Evolutionary conservation across 2,113 vertebrate genomes (phyloP), one percentile per base, ranked within the genome.

Genomic region (Tamias sibiricus): DNA sequence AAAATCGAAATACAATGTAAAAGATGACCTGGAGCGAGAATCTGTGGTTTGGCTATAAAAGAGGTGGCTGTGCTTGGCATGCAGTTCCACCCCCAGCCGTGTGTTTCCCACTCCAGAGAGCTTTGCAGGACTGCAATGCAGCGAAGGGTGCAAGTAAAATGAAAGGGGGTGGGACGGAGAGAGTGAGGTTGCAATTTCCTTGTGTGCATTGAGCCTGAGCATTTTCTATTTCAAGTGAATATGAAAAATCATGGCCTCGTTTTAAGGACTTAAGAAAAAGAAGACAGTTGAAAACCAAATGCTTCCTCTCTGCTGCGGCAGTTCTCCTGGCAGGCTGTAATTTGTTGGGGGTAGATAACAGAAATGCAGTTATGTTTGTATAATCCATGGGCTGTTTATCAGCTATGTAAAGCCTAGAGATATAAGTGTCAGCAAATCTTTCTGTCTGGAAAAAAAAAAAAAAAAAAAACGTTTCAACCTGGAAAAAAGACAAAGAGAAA

Each of bases 361-460:
- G 94, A 97, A 95, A 97, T 1, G 5, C 88, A 96, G 97, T 90
- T 96, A 95, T 97, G 97, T 97, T 95, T 98, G 96, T 97, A 96
- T 98, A 98, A 98, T 98, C 93, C 94, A 32, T 71, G 57, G 90
- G 90, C 96, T 91, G 87, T 98, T 98, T 92, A 97, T 98, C 97
- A 96, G 87, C 96, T 52, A 59, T 69, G 76, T 52, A 84, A 94
- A 96, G 89, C 95, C 87, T 91, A 81, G 84, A 94, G 52, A 92
- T 62, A 91, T 26, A 66, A 79, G 62, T 76, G 66, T 71, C 59
- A 83, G 91, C 72, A 94, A 85, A 89, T 97, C 57, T 94, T 94
- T 74, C 74, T 77, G 47, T 75, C 86, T 49, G 64, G 92, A 2
- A 81, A 91, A 90, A n/a, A n/a, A n/a, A n/a, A n/a, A n/a, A n/a